phyloP scores from a whole-genome alignment of 2,888 invertebrate genomes.

The Drosophila buzzatii region DNA sequence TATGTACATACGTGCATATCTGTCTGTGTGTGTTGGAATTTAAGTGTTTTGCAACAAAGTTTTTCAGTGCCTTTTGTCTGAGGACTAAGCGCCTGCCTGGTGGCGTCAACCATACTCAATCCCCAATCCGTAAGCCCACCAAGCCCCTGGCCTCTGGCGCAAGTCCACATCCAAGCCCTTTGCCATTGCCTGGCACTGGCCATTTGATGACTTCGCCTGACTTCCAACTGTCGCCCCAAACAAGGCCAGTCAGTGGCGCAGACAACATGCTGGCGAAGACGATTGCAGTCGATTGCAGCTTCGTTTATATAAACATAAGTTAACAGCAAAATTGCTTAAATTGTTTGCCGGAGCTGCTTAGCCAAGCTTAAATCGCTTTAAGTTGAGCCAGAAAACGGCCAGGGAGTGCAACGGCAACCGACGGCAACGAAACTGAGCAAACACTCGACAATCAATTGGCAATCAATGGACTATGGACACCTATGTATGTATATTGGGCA shows the following conservation, averaged over 20 bases:
- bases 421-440: conserved; percentile 7
- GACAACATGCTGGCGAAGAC: conserved; percentile 4
- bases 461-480: conserved; percentile 45
- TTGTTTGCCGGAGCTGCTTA: conserved; percentile 23
- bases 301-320: conserved; percentile 43
- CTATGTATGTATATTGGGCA: neutral
- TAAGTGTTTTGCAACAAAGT: conserved; percentile 79
- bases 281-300: conserved; percentile 23
- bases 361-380: conserved; percentile 18
- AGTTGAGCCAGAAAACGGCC: conserved; percentile 6
- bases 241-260: conserved; percentile 13
- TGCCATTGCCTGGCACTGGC: neutral
- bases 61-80: conserved; percentile 74
- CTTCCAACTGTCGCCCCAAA: conserved; percentile 38
- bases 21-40: conserved; percentile 48
- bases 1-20: neutral
- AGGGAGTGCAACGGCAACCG: neutral
- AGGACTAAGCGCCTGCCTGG: conserved; percentile 43
- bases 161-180: neutral
- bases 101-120: conserved; percentile 26
- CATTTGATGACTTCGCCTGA: conserved; percentile 32
- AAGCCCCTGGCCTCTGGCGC: neutral
- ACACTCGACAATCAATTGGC: conserved; percentile 65
- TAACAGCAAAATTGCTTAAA: conserved; percentile 54
- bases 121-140: neutral